A percentile compares a stretch with the other conserved stretches of the same genome.
Evolutionary conservation across 2,797 vertebrate genomes (phyloP).

Genomic region (Neoniphon sammara): DNA sequence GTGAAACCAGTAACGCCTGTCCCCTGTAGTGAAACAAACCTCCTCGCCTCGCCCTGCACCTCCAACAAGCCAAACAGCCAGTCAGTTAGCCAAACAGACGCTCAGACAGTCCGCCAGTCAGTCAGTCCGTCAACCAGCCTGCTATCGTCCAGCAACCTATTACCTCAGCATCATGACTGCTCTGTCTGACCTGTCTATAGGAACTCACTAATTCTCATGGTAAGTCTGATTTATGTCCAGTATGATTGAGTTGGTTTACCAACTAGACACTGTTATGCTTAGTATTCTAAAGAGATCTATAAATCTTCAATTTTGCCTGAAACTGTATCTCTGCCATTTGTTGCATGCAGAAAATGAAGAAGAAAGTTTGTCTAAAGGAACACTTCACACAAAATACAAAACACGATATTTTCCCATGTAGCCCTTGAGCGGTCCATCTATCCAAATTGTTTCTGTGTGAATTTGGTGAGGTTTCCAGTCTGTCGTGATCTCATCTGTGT

Average conservation of each 20-base stretch:
- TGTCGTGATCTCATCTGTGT: no score
- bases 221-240: conserved; percentile 65
- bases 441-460: no score
- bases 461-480: no score
- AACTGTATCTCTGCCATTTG: neutral
- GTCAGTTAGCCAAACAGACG: conserved; percentile 42
- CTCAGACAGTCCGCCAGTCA: conserved; percentile 56
- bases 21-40: conserved; percentile 63
- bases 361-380: neutral
- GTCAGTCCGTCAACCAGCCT: conserved; percentile 68
- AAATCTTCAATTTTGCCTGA: neutral
- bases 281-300: neutral
- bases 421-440: no score
- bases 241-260: neutral
- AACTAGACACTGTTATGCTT: neutral
- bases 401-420: no score
- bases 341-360: neutral
- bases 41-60: conserved; percentile 44
- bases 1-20: conserved; percentile 68
- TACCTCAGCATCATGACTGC: conserved; percentile 82
- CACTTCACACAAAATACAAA: no score
- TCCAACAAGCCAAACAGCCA: conserved; percentile 52
- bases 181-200: conserved; percentile 77
- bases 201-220: conserved; percentile 84
- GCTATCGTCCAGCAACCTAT: conserved; percentile 73